Evolutionary conservation across 2,113 vertebrate species (phyloP).

Genomic region (Rallus limicola): DNA sequence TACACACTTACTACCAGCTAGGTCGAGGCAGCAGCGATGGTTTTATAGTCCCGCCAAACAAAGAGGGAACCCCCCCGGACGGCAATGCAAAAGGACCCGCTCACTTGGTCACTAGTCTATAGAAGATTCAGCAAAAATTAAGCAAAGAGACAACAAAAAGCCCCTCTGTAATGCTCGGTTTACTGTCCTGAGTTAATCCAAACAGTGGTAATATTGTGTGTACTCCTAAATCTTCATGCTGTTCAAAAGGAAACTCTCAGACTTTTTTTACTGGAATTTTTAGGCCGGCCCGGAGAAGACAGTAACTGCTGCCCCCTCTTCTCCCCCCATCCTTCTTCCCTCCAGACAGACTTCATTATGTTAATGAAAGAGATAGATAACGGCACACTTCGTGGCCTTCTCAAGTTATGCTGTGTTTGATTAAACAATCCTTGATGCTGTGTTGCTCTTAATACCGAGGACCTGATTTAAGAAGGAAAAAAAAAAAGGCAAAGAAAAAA

Average conservation of each 20-base stretch:
- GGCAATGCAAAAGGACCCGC: conserved; percentile 85
- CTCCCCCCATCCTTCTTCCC: background rate
- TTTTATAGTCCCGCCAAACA: conserved; percentile 91
- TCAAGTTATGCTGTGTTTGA: conserved; percentile 80
- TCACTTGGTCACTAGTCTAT: conserved; percentile 98
- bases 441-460: conserved; percentile 76
- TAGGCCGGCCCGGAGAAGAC: conserved; percentile 74
- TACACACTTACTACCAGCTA: conserved; percentile 96
- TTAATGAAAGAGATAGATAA: conserved; percentile 79
- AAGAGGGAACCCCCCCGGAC: conserved; percentile 86
- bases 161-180: conserved; percentile 53
- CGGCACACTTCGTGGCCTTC: conserved; percentile 79
- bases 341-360: conserved; percentile 82
- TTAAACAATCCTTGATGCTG: conserved; percentile 75
- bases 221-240: conserved; percentile 79
- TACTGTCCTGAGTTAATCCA: conserved; percentile 80
- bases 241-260: conserved; percentile 70
- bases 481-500: background rate
- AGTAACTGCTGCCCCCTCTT: conserved; percentile 59
- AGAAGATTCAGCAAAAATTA: conserved; percentile 75
- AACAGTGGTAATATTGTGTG: conserved; percentile 88
- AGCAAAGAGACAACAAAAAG: conserved; percentile 33
- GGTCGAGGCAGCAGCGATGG: conserved; percentile 96
- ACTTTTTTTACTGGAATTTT: conserved; percentile 79
- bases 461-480: conserved; percentile 75